Percentiles rank a stretch among this genome's conserved stretches.
These are phyloP conservation scores for Miniopterus natalensis DNA, from an alignment of 2,113 vertebrate genomes.

Conservation along the genomic window DNA sequence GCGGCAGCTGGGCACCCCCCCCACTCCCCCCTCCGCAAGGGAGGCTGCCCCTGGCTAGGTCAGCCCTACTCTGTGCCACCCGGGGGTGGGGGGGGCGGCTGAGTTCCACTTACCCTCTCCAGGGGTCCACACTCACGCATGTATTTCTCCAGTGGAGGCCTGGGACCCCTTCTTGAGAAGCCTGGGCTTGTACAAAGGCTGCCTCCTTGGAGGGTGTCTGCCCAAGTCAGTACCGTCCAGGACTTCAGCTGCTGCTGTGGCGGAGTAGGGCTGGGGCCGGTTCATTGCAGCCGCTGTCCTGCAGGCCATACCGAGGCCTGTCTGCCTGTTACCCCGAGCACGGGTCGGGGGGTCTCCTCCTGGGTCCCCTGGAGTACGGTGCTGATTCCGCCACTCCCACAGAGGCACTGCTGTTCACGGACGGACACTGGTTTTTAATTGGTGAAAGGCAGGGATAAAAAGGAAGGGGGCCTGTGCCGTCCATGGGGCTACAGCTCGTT, in stretches of 20 bases:
- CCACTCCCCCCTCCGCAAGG: neutral
- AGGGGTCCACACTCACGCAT: neutral
- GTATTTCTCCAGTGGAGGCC: neutral
- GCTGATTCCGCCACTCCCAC: neutral
- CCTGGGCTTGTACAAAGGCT: neutral
- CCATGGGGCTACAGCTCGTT: neutral
- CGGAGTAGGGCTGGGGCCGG: neutral
- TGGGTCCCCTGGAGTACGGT: neutral
- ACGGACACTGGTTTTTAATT: neutral
- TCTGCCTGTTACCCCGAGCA: neutral
- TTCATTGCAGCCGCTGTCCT: neutral
- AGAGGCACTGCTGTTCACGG: neutral
- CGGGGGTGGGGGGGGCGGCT: neutral
- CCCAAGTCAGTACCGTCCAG: neutral
- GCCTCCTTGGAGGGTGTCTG: neutral
- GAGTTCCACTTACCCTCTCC: neutral
- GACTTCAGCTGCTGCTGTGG: neutral
- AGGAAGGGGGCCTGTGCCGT: neutral
- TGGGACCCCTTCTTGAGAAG: neutral
- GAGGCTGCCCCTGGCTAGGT: neutral
- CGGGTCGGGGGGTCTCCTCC: rapidly evolving
- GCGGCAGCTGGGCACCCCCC: neutral
- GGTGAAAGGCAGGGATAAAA: neutral
- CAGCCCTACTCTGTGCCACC: neutral
- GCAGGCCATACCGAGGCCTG: neutral